phyloP scores from a whole-genome alignment of 35 echinoderm and acorn worm genomes.

The Amphiura filiformis region DNA sequence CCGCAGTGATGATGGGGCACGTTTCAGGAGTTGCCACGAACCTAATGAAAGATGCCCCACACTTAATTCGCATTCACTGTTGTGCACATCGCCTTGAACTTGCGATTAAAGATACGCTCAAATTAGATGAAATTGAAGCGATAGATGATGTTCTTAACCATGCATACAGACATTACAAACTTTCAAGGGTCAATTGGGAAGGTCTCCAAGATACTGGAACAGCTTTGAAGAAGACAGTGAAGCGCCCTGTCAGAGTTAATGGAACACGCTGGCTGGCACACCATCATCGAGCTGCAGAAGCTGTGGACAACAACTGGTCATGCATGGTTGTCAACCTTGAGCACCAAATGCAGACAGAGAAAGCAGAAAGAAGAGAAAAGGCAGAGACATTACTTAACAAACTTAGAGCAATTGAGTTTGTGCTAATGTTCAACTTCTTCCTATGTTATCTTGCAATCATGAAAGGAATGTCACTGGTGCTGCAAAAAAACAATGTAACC shows the following conservation, averaged over 20 bases:
- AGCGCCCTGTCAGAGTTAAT: neutral
- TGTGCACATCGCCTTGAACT: too few relatives aligned
- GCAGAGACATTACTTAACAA: neutral
- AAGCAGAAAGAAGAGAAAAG: neutral
- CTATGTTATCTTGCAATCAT: neutral
- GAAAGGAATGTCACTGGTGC: neutral
- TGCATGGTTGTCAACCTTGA: neutral
- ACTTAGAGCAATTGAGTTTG: neutral
- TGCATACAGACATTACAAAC: neutral
- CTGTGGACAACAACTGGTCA: neutral
- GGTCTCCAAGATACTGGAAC: slow-evolving; percentile 7
- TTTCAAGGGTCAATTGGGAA: slow-evolving; percentile 3
- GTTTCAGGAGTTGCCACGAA: too few relatives aligned
- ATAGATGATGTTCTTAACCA: neutral
- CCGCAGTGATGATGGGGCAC: too few relatives aligned
- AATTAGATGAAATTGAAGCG: neutral
- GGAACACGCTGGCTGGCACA: slow-evolving; percentile 2
- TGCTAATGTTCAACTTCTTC: slow-evolving; percentile 13
- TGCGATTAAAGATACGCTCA: too few relatives aligned
- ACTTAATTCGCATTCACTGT: too few relatives aligned
- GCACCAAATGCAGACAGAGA: too few relatives aligned
- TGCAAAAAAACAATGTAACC: too few relatives aligned
- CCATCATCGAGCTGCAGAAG: neutral
- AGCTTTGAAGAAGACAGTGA: neutral
- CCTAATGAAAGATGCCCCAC: too few relatives aligned